Base-by-base conservation (phyloP, 2,113 vertebrate genomes). In the Pseudonaja textilis region DNA sequence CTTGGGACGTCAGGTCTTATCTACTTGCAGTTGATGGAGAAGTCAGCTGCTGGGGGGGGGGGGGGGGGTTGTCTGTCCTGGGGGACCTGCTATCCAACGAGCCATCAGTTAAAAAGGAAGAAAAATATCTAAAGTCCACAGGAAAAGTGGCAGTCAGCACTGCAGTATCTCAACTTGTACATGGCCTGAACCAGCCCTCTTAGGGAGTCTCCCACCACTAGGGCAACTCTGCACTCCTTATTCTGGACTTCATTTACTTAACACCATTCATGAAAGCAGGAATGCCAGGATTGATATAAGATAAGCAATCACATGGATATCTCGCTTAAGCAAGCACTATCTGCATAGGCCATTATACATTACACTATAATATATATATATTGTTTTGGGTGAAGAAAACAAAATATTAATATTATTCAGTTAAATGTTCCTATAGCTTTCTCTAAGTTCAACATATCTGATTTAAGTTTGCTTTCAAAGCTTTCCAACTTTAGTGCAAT, bases 31-130 rank as follows among this genome's bases (percentile, higher is more conserved):
- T 94, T 95, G 93, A 96, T 64, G 95, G 95, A 61, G 95, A 96
- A 88, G 64, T 90, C 93, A 90, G 96, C 96, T 74, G 96, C 97
- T 90, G 93, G 94, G 94, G 97, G 98, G 16, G 98, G 94, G 90
- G 93, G 94, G 94, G 97, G 98, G 16, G 98, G 94, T 97, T 98
- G 97, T 98, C 97, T 98, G 97, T 98, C 97, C 96, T 98, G 61
- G 97, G 94, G 98, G 97, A 95, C 98, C 98, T 89, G 85, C 92
- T 96, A 97, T 97, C 98, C 98, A 97, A 97, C 97, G 98, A 98
- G 98, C 97, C 3, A 97, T 98, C 97, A 95, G 96, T 97, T 96
- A 96, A 98, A 97, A 97, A 98, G 97, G 95, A 96, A 97, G 96
- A 85, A 85, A 96, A 97, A 96, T 59, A 59, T 59, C 56, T 59